These are phyloP conservation scores for Unio pictorum DNA, from an alignment of 2,888 invertebrate species.

Conservation along the genomic window DNA sequence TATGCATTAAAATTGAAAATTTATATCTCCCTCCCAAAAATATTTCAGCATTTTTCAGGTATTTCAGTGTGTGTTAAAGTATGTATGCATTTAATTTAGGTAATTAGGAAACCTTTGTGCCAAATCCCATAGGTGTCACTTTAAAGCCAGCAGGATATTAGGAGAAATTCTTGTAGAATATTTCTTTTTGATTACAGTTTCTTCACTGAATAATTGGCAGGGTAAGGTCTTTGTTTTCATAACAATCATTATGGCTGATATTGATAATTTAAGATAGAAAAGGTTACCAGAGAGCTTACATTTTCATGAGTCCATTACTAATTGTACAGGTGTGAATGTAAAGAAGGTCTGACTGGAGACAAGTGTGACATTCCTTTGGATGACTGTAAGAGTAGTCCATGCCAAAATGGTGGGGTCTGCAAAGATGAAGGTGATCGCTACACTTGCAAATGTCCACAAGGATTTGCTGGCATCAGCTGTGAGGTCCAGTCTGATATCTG, in stretches of 20 bases:
- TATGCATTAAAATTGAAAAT: too few relatives aligned
- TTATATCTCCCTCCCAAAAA: too few relatives aligned
- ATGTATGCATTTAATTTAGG: too few relatives aligned
- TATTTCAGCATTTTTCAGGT: too few relatives aligned
- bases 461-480: slow-evolving; percentile 83
- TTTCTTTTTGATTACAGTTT: neutral
- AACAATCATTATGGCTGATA: too few relatives aligned
- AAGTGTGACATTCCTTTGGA: slow-evolving; percentile 51
- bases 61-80: too few relatives aligned
- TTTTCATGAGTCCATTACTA: neutral
- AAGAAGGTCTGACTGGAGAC: slow-evolving; percentile 43
- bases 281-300: neutral
- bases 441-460: slow-evolving; percentile 83
- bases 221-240: too few relatives aligned
- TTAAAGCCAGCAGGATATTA: too few relatives aligned
- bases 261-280: neutral
- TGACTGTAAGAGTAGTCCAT: slow-evolving; percentile 73
- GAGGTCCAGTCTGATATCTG: slow-evolving; percentile 80
- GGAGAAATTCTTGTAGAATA: too few relatives aligned
- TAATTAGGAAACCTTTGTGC: too few relatives aligned
- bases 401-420: slow-evolving; percentile 79
- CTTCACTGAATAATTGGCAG: neutral
- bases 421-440: slow-evolving; percentile 71
- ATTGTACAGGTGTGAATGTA: slow-evolving; percentile 55
- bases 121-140: too few relatives aligned